phyloP scores from a whole-genome alignment of 2,113 vertebrate species.

The Mungos mungo region DNA sequence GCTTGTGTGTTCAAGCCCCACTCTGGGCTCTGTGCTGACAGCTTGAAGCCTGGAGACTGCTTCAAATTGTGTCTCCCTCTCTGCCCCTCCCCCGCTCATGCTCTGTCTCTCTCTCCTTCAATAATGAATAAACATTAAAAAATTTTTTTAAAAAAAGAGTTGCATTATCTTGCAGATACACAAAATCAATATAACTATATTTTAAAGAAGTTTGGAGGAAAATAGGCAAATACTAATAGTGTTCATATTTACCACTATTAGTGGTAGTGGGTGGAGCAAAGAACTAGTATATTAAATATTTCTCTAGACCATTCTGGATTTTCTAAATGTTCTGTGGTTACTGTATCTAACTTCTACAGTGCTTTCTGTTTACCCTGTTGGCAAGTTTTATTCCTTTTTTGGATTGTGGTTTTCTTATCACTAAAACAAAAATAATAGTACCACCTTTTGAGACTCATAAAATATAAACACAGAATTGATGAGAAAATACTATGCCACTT shows the following conservation, averaged over 20 bases:
- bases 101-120: too few relatives aligned
- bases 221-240: neutral
- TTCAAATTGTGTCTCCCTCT: too few relatives aligned
- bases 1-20: too few relatives aligned
- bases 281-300: neutral
- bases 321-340: neutral
- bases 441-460: neutral
- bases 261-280: neutral
- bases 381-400: neutral
- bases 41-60: too few relatives aligned
- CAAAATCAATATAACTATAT: neutral
- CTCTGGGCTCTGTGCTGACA: too few relatives aligned
- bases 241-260: neutral
- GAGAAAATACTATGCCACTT: neutral
- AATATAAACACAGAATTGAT: neutral
- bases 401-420: neutral
- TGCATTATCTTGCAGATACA: neutral
- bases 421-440: neutral
- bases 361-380: neutral
- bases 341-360: neutral
- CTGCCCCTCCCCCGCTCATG: too few relatives aligned
- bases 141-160: neutral
- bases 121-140: too few relatives aligned
- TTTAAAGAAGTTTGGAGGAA: neutral
- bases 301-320: neutral